A percentile compares a stretch with the other conserved stretches of the same genome.
These are phyloP conservation scores for Misgurnus anguillicaudatus DNA, from an alignment of 2,113 vertebrate species.

Conservation along the genomic window DNA sequence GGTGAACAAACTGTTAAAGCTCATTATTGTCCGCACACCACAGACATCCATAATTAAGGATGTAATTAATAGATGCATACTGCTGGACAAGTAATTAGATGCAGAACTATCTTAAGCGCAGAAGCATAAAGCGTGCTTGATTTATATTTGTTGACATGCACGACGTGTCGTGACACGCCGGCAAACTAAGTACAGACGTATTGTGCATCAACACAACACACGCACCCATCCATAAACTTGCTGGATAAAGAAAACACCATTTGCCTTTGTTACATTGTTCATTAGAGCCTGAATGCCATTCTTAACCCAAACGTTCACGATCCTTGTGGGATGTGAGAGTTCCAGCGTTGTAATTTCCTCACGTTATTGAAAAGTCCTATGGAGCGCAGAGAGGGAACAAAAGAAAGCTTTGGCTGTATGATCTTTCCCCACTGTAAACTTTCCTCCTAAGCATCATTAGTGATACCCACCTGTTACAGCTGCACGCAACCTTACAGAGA, in stretches of 20 bases:
- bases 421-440: constrained; percentile 35
- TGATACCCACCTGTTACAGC: constrained; percentile 10
- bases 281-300: constrained; percentile 22
- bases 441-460: constrained; percentile 15
- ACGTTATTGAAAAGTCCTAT: constrained; percentile 22
- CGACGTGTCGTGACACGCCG: background rate
- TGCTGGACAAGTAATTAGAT: background rate
- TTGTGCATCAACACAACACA: background rate
- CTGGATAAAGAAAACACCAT: background rate
- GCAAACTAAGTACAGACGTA: background rate
- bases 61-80: background rate
- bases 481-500: background rate
- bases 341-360: constrained; percentile 34
- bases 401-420: background rate
- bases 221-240: background rate
- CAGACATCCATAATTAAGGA: constrained; percentile 12
- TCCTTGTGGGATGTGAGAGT: constrained; percentile 28
- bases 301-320: constrained; percentile 31
- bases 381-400: background rate
- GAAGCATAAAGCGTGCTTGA: background rate
- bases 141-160: constrained; percentile 5
- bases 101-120: background rate
- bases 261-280: constrained; percentile 3
- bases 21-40: background rate
- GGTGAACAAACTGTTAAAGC: background rate